Evolutionary conservation across 1,140 invertebrate species (phyloP).

Genomic region (Drosophila parvula): DNA sequence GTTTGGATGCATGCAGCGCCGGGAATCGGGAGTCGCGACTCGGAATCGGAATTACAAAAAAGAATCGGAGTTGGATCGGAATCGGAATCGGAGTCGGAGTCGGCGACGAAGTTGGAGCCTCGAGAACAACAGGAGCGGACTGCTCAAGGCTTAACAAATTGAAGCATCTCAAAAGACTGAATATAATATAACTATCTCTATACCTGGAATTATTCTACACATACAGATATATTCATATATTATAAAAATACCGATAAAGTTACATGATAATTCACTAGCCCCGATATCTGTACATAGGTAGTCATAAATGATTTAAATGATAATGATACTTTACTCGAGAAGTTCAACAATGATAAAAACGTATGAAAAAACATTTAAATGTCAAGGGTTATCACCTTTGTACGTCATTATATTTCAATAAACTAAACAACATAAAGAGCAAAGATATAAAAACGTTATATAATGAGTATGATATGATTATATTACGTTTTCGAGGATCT

Average conservation of each 20-base stretch:
- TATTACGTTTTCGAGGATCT: background rate
- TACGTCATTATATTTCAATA: background rate
- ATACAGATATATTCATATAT: background rate
- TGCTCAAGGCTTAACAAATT: background rate
- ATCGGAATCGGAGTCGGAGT: constrained; percentile 5
- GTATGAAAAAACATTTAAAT: background rate
- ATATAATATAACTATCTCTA: too few species aligned
- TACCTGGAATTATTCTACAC: too few species aligned
- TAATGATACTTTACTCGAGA: background rate
- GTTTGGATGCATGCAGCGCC: constrained; percentile 27
- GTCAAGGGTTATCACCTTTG: background rate
- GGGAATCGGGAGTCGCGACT: constrained; percentile 25
- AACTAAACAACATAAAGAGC: background rate
- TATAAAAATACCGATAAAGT: background rate
- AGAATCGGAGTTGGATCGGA: constrained; percentile 13
- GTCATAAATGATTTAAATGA: constrained; percentile 2
- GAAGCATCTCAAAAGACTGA: too few species aligned
- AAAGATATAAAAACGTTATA: background rate
- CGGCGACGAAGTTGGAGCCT: constrained; percentile 3
- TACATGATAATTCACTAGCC: background rate
- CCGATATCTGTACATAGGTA: background rate
- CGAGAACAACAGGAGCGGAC: constrained; percentile 17
- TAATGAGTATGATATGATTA: too few species aligned
- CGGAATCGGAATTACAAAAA: constrained; percentile 13
- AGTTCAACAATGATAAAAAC: background rate